Percentiles rank a stretch among this genome's conserved stretches.
These are phyloP conservation scores for Salvelinus namaycush DNA, from an alignment of 2,113 vertebrate genomes.

Conservation along the genomic window DNA sequence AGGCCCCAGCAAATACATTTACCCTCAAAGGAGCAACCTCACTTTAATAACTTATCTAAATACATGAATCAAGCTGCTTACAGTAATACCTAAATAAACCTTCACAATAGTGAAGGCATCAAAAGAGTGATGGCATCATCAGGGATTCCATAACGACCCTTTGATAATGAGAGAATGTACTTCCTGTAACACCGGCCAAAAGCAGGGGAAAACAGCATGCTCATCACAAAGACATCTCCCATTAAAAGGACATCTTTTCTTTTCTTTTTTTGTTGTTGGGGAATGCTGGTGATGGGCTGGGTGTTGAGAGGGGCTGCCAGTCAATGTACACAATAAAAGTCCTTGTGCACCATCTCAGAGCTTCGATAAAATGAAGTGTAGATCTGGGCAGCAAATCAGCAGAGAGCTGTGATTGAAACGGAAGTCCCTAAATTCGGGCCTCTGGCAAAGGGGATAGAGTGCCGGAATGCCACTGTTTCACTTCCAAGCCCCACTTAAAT, in stretches of 20 bases:
- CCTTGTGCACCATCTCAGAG: slow-evolving; percentile 53
- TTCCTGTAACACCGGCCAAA: slow-evolving; percentile 63
- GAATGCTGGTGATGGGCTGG: neutral
- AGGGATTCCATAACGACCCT: slow-evolving; percentile 30
- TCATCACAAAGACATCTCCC: slow-evolving; percentile 44
- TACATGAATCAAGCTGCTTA: slow-evolving; percentile 7
- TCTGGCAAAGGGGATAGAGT: slow-evolving; percentile 4
- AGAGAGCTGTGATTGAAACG: slow-evolving; percentile 22
- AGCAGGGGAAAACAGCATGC: slow-evolving; percentile 55
- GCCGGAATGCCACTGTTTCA: slow-evolving; percentile 16
- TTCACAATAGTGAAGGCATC: slow-evolving; percentile 26
- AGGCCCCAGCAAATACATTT: neutral
- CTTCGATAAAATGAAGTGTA: slow-evolving; percentile 35
- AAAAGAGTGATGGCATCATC: slow-evolving; percentile 25
- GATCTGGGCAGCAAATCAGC: neutral
- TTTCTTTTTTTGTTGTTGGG: neutral
- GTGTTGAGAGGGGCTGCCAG: slow-evolving; percentile 25
- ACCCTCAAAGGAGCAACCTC: neutral
- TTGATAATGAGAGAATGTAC: slow-evolving; percentile 50
- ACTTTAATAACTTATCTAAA: slow-evolving; percentile 9
- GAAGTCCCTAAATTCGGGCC: slow-evolving; percentile 35
- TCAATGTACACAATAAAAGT: slow-evolving; percentile 46
- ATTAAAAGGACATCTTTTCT: slow-evolving; percentile 46
- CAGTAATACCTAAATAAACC: neutral
- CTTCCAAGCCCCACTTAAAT: neutral